phyloP scores from a whole-genome alignment of 2,888 invertebrate species.

The Aplocera efformata region DNA sequence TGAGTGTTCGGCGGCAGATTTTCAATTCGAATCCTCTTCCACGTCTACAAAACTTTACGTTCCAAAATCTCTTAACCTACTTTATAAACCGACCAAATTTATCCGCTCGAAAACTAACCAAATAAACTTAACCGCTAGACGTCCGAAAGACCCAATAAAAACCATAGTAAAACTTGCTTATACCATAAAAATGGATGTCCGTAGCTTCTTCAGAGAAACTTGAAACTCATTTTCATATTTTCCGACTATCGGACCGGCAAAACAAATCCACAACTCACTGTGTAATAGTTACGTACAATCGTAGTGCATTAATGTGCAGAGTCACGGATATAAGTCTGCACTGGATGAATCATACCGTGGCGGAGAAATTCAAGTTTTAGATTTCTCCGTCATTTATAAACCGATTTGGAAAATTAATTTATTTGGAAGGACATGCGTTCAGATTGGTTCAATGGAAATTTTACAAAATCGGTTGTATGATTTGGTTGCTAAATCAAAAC shows the following conservation, averaged over 20 bases:
- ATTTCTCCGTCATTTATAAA: too few relatives aligned
- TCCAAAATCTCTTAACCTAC: too few relatives aligned
- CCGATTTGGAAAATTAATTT: too few relatives aligned
- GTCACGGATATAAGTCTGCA: slow-evolving; percentile 9
- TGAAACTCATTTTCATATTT: slow-evolving; percentile 72
- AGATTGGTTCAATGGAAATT: too few relatives aligned
- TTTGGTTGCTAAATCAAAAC: too few relatives aligned
- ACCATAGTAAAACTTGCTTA: slow-evolving; percentile 18
- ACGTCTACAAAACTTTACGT: too few relatives aligned
- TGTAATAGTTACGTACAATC: slow-evolving; percentile 66
- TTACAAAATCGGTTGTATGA: too few relatives aligned
- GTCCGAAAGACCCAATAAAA: slow-evolving; percentile 26
- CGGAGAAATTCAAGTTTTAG: too few relatives aligned
- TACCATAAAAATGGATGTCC: slow-evolving; percentile 47
- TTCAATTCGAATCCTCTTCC: too few relatives aligned
- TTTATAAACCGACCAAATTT: too few relatives aligned
- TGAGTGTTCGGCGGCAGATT: too few relatives aligned
- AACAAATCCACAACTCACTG: slow-evolving; percentile 76
- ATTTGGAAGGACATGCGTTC: too few relatives aligned
- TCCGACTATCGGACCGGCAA: slow-evolving; percentile 66
- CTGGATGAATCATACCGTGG: slow-evolving; percentile 34
- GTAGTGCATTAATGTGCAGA: slow-evolving; percentile 66
- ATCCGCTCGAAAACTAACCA: slow-evolving; percentile 11
- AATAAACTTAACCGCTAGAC: slow-evolving; percentile 14
- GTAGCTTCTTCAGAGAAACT: slow-evolving; percentile 45